Evolutionary conservation across 1,140 invertebrate genomes (phyloP), one percentile per base, ranked within the genome.

Genomic region (Penaeus vannamei): DNA sequence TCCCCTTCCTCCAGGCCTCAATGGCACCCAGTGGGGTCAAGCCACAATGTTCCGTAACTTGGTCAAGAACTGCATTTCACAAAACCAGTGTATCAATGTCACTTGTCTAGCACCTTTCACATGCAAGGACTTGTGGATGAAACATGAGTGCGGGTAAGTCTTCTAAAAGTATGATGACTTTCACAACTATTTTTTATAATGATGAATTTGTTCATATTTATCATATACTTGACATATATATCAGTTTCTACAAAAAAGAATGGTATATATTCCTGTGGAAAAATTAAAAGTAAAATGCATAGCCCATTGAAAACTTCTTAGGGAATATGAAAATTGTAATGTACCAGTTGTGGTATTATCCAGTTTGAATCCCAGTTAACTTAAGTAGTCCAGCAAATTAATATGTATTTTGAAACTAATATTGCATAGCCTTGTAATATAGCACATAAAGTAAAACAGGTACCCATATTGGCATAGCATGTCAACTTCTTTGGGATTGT

Each of bases 141-240:
- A 97, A 93, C 97, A 98, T 92, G 98, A 99, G 92, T 99, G 98
- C 97, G 98, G 97, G 98, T 99, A 94, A 96, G 97, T 96, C 92
- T 92, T 26, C 42, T 53, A 17, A 14, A 17, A 53, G 12, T 17
- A 1, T 53, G 53, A 53, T 53, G 8, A 1, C 53, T 53, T 53
- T 53, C 17, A 14, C 53, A 53, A 12, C 12, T 53, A 46, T 53
- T 14, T 82, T 64, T 61, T 66, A 14, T 59, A 59, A 36, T 23
- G 42, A 61, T 80, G 79, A 61, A 72, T 46, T 36, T 86, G 4
- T n/a, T n/a, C 42, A 80, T 26, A 59, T 76, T n/a, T 26, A 64
- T 42, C 36, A 42, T 83, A 29, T 79, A 5, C 26, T 62, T 42
- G 19, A n/a, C 59, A 81, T 85, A 72, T 69, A 36, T 85, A 36